Evolutionary conservation across 2,888 invertebrate genomes (phyloP), one percentile per base, ranked within the genome.

Genomic region (Brachyopa scutellaris): DNA sequence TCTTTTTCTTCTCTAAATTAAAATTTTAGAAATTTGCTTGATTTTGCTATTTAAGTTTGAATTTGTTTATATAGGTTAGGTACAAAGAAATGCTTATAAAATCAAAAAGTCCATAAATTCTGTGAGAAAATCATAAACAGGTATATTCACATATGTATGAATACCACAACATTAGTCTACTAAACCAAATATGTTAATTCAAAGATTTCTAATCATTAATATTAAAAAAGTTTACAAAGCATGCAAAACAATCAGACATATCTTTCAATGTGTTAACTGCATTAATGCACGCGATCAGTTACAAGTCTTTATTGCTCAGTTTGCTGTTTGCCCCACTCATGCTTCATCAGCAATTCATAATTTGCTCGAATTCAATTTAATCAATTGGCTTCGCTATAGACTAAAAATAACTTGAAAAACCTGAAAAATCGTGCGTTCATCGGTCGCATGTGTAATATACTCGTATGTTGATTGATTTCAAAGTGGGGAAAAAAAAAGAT

Each of bases 241-340:
- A 29, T 45, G 42, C 13, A 8, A 67, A 19, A 42, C 15, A 55
- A 47, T 62, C 31, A 8, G 11, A 33, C 33, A 26, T 11, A 8
- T 31, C 3, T 31, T 67, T 11, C 9, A 40, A 15, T 23, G 19
- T 4, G 42, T 31, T 19, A 40, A n/a, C n/a, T 53, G 17, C 26
- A 40, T 29, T 31, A 11, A 15, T 53, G 31, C 53, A 67, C 53
- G 67, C 53, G 42, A 67, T 49, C n/a, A 29, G 26, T 0, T 61
- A 19, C 29, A 42, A 21, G 6, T 17, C 13, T 0, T 40, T 26
- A n/a, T n/a, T n/a, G n/a, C n/a, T n/a, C n/a, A n/a, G n/a, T n/a
- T n/a, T n/a, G n/a, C n/a, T n/a, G n/a, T 13, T 23, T 38, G 29
- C 17, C 9, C 7, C 21, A 17, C 29, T 5, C 29, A 19, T 40